These are phyloP conservation scores for Antechinus stuartii DNA, from an alignment of 2,113 vertebrate genomes.

Conservation along the genomic window DNA sequence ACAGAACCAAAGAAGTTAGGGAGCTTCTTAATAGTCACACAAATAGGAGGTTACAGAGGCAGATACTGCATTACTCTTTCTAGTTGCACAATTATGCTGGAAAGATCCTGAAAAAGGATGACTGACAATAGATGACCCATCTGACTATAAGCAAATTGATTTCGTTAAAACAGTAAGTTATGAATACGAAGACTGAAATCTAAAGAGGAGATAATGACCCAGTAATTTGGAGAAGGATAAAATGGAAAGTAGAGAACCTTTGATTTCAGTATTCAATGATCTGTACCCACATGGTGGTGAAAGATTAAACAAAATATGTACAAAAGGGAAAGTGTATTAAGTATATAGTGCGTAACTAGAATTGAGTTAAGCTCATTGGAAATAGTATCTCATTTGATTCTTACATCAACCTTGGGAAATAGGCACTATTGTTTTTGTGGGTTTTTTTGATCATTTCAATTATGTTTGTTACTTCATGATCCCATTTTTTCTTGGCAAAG, in stretches of 20 bases:
- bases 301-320: background rate
- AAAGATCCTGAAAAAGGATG: background rate
- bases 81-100: background rate
- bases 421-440: background rate
- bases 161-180: background rate
- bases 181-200: background rate
- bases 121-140: background rate
- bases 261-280: background rate
- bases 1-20: background rate
- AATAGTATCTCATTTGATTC: background rate
- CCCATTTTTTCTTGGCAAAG: too few species aligned
- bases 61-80: background rate
- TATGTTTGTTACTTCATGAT: too few species aligned
- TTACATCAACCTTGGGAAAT: background rate
- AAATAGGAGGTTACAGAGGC: background rate
- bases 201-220: background rate
- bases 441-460: too few species aligned
- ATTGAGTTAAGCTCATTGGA: background rate
- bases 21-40: background rate
- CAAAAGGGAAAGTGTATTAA: constrained; percentile 20
- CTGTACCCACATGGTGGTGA: background rate
- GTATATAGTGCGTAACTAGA: background rate
- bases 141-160: background rate
- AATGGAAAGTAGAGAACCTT: background rate
- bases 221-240: background rate